Base-by-base conservation (phyloP, 2,888 invertebrate genomes). In the Cheilosia soror region DNA sequence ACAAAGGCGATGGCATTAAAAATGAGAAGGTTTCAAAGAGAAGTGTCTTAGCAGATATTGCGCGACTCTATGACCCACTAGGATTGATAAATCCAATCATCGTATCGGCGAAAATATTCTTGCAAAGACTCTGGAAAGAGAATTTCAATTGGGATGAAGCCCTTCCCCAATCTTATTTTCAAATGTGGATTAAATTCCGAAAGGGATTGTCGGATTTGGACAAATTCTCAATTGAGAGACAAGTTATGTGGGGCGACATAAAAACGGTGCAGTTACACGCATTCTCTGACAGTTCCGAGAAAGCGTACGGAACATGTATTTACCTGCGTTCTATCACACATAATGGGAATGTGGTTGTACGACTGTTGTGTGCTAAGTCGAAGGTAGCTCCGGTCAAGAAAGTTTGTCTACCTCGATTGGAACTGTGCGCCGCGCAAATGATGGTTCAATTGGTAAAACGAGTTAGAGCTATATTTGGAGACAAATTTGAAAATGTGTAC, bases 401-500 rank as follows among this genome's bases (percentile, higher is more conserved):
- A 5, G 51, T 62, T 51, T 42, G 65, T 2, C 9, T 87, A 27
- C 78, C 71, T 9, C 75, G 82, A 5, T 37, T 80, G 7, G 87
- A 87, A 33, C 33, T 84, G 11, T 60, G 77, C 40, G 84, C 66
- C 9, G 73, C 73, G 4, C 40, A 66, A 6, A 44, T 81, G 11
- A 75, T 83, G 44, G 73, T 79, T n/a, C 40, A 77, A 9, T 42
- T 87, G 2, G 62, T 86, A 33, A 69, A 62, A 29, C 73, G 63
- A 31, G 29, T 87, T 1, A 53, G 58, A n/a, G 27, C 15, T 13
- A 49, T 47, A 11, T 33, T 65, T 9, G 20, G 44, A 0, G 44
- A 31, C 11, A 7, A 11, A 15, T 27, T 62, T 15, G 15, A n/a
- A n/a, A 37, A 33, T n/a, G 60, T 76, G 4, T 47, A 40, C 25